Conservation (phyloP, 2,888 invertebrate genomes). For the Eilema sororculum region DNA sequence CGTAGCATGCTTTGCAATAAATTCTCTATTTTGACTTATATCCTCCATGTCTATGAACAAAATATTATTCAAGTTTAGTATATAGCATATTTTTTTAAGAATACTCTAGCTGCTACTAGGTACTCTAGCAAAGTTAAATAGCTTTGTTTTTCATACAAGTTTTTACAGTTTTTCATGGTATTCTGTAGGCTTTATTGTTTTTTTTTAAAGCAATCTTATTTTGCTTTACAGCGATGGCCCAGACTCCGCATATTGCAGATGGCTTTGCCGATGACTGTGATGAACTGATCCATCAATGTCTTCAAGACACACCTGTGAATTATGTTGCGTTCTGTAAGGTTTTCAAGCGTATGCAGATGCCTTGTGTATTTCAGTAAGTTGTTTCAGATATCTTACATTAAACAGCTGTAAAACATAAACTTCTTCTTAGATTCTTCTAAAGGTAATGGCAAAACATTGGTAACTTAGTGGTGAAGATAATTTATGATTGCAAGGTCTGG, state of each 20-base stretch:
- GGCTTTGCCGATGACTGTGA: conserved; percentile 78
- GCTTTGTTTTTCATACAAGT: too few relatives aligned
- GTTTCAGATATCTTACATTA: neutral
- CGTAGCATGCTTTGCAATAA: too few relatives aligned
- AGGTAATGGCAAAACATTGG: neutral
- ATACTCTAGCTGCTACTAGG: too few relatives aligned
- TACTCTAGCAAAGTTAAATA: too few relatives aligned
- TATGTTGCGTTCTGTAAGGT: conserved; percentile 67
- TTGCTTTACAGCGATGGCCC: conserved; percentile 32
- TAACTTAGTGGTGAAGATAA: neutral
- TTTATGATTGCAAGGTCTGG: too few relatives aligned
- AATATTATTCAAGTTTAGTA: neutral
- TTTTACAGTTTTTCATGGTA: too few relatives aligned
- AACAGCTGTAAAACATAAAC: neutral
- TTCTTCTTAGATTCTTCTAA: neutral
- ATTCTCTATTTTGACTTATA: too few relatives aligned
- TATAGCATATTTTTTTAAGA: too few relatives aligned
- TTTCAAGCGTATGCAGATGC: conserved; percentile 76
- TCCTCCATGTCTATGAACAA: neutral
- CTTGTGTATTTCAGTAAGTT: conserved; percentile 70
- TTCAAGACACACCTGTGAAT: conserved; percentile 58
- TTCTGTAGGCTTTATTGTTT: too few relatives aligned
- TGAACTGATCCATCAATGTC: conserved; percentile 68
- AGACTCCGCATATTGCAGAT: conserved; percentile 62
- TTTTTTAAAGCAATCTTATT: neutral